Evolutionary conservation across 2,888 invertebrate species (phyloP).

Genomic region (Drosophila mulleri): DNA sequence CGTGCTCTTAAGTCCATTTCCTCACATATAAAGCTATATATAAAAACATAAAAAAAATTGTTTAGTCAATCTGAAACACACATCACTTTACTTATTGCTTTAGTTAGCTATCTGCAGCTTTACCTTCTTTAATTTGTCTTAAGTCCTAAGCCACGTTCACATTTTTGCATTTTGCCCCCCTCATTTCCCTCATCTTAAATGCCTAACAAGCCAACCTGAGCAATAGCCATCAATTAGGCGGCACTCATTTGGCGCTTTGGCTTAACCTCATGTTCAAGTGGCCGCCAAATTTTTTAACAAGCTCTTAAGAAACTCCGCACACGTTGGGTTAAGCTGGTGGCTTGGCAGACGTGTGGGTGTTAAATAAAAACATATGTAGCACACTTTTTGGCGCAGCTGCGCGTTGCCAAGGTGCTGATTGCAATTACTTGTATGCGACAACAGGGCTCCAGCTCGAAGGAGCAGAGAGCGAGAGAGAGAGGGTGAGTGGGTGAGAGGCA

Average conservation of each 20-base stretch:
- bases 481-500: not conserved
- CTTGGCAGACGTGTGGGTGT: slow-evolving; percentile 27
- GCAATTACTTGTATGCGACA: slow-evolving; percentile 65
- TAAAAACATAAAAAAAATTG: not conserved
- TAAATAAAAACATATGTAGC: slow-evolving; percentile 65
- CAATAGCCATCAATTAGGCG: not conserved
- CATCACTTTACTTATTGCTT: not conserved
- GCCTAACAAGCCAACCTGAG: not conserved
- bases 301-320: not conserved
- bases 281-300: not conserved
- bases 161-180: not conserved
- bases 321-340: slow-evolving; percentile 42
- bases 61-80: not conserved
- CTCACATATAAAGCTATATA: not conserved
- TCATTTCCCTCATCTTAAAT: not conserved
- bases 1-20: not conserved
- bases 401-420: slow-evolving; percentile 75
- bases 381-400: slow-evolving; percentile 63
- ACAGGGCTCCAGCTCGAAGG: slow-evolving; percentile 6
- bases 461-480: not conserved
- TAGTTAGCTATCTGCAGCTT: not conserved
- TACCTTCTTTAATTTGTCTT: not conserved
- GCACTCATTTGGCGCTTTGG: not conserved
- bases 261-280: not conserved
- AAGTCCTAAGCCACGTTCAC: not conserved